A percentile compares a stretch with the other conserved stretches of the same genome.
Conservation (phyloP, 2,797 vertebrate genomes). For the Tangara arthus region DNA sequence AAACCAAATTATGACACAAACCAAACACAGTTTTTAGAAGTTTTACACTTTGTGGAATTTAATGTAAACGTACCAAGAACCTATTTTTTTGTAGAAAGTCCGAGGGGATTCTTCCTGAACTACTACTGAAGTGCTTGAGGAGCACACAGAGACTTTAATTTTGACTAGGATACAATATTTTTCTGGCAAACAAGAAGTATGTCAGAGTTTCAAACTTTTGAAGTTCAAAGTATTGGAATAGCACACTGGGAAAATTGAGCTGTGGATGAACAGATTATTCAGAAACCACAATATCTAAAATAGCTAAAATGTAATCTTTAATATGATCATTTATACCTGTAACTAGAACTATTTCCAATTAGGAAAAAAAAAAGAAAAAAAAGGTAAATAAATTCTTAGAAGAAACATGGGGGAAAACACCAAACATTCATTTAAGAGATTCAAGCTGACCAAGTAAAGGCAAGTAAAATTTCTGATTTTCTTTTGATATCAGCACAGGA, state of each 20-base stretch:
- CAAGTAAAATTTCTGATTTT: background rate
- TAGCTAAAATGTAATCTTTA: background rate
- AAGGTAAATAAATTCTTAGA: background rate
- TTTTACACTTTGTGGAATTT: background rate
- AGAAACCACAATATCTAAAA: background rate
- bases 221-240: background rate
- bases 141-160: background rate
- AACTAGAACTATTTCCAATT: background rate
- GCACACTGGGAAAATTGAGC: background rate
- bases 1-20: conserved; percentile 18
- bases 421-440: background rate
- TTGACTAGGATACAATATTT: background rate
- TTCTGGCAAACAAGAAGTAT: background rate
- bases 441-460: background rate
- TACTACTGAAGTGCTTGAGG: background rate
- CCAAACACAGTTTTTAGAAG: background rate
- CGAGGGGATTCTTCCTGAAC: background rate
- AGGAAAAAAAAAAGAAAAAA: background rate
- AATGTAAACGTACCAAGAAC: conserved; percentile 41
- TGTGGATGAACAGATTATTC: background rate
- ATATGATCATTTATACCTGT: background rate
- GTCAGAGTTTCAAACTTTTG: background rate
- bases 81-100: conserved; percentile 15
- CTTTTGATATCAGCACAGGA: background rate
- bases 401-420: fast-evolving